Conservation (phyloP, 2,888 invertebrate species). For the Archaeoteleia sp. region DNA sequence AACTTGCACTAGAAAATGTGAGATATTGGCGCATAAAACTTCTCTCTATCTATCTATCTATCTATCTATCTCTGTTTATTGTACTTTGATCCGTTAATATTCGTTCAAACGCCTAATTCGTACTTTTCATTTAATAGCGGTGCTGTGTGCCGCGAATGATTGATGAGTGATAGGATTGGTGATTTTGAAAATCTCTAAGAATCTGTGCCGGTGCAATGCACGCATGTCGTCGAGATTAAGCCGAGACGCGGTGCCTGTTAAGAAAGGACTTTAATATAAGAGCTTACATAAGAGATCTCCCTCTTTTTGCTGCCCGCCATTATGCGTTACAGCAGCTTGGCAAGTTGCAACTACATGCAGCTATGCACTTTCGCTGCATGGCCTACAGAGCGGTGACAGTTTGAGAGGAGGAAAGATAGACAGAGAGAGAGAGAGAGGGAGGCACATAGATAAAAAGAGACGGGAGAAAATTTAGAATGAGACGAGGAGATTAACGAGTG, state of each 20-base stretch:
- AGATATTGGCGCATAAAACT: too few species aligned
- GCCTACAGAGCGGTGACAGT: slow-evolving; percentile 48
- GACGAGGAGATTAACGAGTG: slow-evolving; percentile 7
- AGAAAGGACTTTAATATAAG: slow-evolving; percentile 59
- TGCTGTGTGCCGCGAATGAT: not conserved
- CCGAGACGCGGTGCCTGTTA: slow-evolving; percentile 30
- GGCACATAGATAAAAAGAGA: slow-evolving; percentile 34
- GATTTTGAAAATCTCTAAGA: slow-evolving; percentile 6
- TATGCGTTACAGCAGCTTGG: slow-evolving; percentile 60
- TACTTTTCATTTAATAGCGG: slow-evolving; percentile 6
- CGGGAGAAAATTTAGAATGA: slow-evolving; percentile 9
- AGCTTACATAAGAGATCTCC: slow-evolving; percentile 61
- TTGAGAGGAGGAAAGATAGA: slow-evolving; percentile 9
- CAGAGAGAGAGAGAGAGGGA: slow-evolving; percentile 30
- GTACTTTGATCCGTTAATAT: too few species aligned
- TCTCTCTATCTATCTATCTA: too few species aligned
- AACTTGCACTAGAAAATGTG: too few species aligned
- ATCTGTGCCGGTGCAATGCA: slow-evolving; percentile 18
- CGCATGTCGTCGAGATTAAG: slow-evolving; percentile 31
- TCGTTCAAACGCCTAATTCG: too few species aligned
- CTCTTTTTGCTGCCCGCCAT: slow-evolving; percentile 51
- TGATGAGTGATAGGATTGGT: slow-evolving; percentile 3
- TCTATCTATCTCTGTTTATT: too few species aligned
- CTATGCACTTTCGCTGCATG: slow-evolving; percentile 62
- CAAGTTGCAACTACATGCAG: slow-evolving; percentile 59